phyloP scores from a whole-genome alignment of 1,140 invertebrate genomes.

The Penaeus chinensis region DNA sequence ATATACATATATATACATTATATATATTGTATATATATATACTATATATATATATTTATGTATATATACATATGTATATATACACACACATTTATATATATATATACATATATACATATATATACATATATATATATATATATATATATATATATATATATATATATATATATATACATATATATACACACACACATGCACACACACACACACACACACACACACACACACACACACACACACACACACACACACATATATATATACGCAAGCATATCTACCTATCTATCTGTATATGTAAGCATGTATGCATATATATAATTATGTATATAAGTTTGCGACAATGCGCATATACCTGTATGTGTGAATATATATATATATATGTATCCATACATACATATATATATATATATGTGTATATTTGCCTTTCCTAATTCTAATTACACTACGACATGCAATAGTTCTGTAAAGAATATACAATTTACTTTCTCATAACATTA shows the following conservation, averaged over 20 bases:
- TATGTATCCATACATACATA: background rate
- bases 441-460: background rate
- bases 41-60: background rate
- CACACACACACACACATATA: constrained; percentile 2
- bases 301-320: background rate
- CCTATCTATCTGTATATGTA: background rate
- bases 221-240: background rate
- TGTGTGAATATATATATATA: background rate
- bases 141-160: too few species aligned
- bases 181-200: too few species aligned
- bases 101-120: background rate
- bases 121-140: too few species aligned
- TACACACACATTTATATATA: background rate
- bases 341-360: background rate
- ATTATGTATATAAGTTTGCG: background rate
- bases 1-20: background rate
- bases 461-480: background rate
- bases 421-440: too few species aligned
- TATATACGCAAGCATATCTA: background rate
- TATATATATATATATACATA: too few species aligned
- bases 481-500: background rate
- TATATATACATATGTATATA: constrained; percentile 4
- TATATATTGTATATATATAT: background rate
- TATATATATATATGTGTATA: background rate
- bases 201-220: background rate